These are phyloP conservation scores for Vidua chalybeata DNA, from an alignment of 2,113 vertebrate genomes.

Conservation along the genomic window DNA sequence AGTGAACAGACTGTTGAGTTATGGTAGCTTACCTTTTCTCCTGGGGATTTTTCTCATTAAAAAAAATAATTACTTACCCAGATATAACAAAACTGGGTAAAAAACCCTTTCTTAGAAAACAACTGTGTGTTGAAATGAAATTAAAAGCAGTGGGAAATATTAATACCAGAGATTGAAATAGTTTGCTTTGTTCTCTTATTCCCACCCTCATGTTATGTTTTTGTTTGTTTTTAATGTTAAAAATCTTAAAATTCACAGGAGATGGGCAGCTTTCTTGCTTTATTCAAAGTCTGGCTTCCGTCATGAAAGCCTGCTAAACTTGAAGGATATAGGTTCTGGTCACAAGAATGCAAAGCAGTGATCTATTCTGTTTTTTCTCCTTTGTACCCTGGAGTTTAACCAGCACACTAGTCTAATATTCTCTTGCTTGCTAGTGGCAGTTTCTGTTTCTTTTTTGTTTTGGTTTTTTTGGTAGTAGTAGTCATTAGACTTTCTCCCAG, in stretches of 20 bases:
- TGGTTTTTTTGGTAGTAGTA: slow-evolving; percentile 31
- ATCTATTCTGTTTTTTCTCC: neutral
- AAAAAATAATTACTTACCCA: neutral
- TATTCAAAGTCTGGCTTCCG: neutral
- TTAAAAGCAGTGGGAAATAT: neutral
- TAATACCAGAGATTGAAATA: neutral
- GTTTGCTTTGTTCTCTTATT: neutral
- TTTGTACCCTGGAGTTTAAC: slow-evolving; percentile 45
- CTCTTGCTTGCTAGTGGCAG: slow-evolving; percentile 43
- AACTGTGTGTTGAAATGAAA: neutral
- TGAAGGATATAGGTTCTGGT: neutral
- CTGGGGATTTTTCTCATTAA: neutral
- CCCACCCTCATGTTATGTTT: neutral
- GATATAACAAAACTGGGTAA: neutral
- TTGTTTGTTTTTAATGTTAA: neutral
- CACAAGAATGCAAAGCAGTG: neutral
- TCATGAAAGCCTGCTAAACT: neutral
- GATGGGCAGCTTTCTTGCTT: neutral
- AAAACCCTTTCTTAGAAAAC: neutral
- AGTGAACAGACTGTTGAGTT: neutral
- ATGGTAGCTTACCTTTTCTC: neutral
- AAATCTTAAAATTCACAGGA: neutral
- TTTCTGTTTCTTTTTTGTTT: slow-evolving; percentile 55
- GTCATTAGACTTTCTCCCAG: slow-evolving; percentile 61
- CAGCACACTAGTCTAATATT: slow-evolving; percentile 39